Conservation (phyloP, 2,888 invertebrate genomes). For the Drosophila formosana region DNA sequence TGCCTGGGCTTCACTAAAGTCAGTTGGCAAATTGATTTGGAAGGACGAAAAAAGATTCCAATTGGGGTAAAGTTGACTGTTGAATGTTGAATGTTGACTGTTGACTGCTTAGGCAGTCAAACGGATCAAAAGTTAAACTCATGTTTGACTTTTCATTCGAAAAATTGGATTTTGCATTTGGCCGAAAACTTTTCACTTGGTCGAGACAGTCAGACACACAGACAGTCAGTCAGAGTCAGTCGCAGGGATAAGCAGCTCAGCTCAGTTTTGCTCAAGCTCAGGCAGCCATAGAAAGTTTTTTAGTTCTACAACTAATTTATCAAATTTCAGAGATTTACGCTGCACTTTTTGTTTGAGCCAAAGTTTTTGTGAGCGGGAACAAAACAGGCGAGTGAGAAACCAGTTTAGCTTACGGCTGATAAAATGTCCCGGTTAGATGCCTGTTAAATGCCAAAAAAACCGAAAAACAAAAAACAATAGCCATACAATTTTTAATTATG, state of each 20-base stretch:
- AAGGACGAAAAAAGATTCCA: constrained; percentile 26
- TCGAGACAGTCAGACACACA: constrained; percentile 44
- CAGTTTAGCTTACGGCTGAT: constrained; percentile 36
- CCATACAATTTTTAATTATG: constrained; percentile 67
- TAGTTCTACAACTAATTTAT: constrained; percentile 75
- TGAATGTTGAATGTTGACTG: constrained; percentile 51
- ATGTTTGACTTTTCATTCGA: constrained; percentile 80
- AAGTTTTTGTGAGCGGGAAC: constrained; percentile 15
- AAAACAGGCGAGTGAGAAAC: background rate
- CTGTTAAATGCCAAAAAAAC: constrained; percentile 36
- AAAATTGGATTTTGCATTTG: constrained; percentile 80
- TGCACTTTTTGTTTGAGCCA: constrained; percentile 62
- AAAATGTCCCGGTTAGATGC: constrained; percentile 7
- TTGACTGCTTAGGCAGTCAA: constrained; percentile 66
- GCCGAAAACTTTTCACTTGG: constrained; percentile 62
- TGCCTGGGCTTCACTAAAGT: constrained; percentile 12
- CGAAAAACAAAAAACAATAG: constrained; percentile 57
- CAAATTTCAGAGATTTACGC: constrained; percentile 75
- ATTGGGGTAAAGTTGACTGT: constrained; percentile 44
- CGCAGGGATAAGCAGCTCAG: constrained; percentile 59
- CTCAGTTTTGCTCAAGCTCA: constrained; percentile 40
- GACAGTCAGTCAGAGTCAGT: constrained; percentile 39
- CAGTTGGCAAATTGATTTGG: constrained; percentile 27
- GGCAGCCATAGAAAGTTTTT: constrained; percentile 59
- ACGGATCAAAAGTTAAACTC: constrained; percentile 80